These are phyloP conservation scores for Orthosia gracilis DNA, from an alignment of 2,888 invertebrate species.

Conservation along the genomic window DNA sequence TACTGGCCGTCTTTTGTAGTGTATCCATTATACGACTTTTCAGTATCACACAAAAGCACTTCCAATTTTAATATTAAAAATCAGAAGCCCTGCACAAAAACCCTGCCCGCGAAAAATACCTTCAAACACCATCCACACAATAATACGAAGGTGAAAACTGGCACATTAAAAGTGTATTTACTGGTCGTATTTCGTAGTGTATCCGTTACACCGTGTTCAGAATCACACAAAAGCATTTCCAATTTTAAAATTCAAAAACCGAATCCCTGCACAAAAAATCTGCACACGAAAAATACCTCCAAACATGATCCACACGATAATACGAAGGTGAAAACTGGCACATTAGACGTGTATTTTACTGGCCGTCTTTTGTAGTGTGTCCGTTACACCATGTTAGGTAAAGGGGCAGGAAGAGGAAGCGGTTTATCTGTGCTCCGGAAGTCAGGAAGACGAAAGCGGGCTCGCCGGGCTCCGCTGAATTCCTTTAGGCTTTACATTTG, in stretches of 20 bases:
- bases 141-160: slow-evolving; percentile 75
- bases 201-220: slow-evolving; percentile 85
- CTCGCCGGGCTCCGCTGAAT: slow-evolving; percentile 79
- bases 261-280: not conserved
- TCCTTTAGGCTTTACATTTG: slow-evolving; percentile 86
- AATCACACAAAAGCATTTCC: not conserved
- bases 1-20: too few relatives aligned
- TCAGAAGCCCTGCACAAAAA: not conserved
- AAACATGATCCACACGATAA: slow-evolving; percentile 59
- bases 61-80: not conserved
- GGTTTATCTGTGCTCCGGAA: slow-evolving; percentile 90
- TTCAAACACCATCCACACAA: slow-evolving; percentile 56
- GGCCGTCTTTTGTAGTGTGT: slow-evolving; percentile 86
- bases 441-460: slow-evolving; percentile 87
- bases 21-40: too few relatives aligned
- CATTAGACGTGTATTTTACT: slow-evolving; percentile 80
- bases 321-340: slow-evolving; percentile 76
- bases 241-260: not conserved
- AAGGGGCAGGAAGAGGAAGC: slow-evolving; percentile 90
- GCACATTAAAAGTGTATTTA: slow-evolving; percentile 79
- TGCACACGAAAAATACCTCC: slow-evolving; percentile 5
- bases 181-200: slow-evolving; percentile 85
- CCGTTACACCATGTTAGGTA: slow-evolving; percentile 88
- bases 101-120: not conserved
- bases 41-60: not conserved